These are phyloP conservation scores for Adrianichthys oophorus DNA, from an alignment of 2,797 vertebrate genomes.

Conservation along the genomic window DNA sequence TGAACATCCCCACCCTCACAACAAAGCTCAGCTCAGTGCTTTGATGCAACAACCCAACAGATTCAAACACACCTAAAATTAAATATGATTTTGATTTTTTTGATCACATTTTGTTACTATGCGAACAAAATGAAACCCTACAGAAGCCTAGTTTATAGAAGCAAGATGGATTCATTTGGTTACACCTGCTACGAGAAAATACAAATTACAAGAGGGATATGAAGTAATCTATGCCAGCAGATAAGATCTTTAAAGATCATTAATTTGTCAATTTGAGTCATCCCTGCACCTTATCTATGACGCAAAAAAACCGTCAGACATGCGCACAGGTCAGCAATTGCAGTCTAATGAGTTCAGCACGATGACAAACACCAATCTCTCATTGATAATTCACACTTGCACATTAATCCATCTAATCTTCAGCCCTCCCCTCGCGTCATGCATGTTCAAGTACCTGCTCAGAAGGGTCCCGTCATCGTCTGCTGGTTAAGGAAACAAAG, in stretches of 20 bases:
- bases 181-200: no score
- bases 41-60: not conserved
- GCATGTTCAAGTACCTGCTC: slow-evolving; percentile 47
- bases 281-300: not conserved
- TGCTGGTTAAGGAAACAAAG: slow-evolving; percentile 28
- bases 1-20: slow-evolving; percentile 15
- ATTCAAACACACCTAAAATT: not conserved
- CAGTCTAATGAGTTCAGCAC: not conserved
- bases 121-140: no score
- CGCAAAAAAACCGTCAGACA: slow-evolving; percentile 11
- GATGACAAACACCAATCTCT: not conserved
- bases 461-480: slow-evolving; percentile 49
- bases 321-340: not conserved
- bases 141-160: no score
- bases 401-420: slow-evolving; percentile 17
- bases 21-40: slow-evolving; percentile 26
- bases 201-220: no score
- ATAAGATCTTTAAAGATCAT: slow-evolving; percentile 2
- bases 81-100: no score
- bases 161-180: no score
- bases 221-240: no score
- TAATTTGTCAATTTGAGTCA: slow-evolving; percentile 10
- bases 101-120: no score
- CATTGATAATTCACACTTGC: not conserved
- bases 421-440: not conserved